These are phyloP conservation scores for Bursaphelenchus mucronatus DNA, from an alignment of 1,140 invertebrate species.

Conservation along the genomic window DNA sequence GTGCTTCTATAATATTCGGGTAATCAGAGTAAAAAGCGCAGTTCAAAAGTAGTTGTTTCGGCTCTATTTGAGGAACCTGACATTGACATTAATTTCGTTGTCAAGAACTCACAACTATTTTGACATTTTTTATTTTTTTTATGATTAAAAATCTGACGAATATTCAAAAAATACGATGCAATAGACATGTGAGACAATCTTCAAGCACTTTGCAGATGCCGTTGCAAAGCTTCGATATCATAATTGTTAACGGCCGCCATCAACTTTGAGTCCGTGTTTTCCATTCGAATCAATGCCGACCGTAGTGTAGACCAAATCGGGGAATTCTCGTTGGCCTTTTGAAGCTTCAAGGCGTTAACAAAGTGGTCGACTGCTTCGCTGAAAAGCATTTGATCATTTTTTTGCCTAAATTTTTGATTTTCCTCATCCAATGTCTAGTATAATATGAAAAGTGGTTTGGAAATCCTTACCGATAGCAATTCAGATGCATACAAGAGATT, in stretches of 20 bases:
- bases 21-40: too few relatives aligned
- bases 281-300: constrained; percentile 81
- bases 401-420: background rate
- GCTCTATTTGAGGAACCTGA: too few relatives aligned
- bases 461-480: constrained; percentile 73
- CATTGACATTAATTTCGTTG: too few relatives aligned
- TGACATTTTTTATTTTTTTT: too few relatives aligned
- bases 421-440: background rate
- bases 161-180: too few relatives aligned
- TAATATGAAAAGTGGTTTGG: background rate
- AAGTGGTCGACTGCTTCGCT: constrained; percentile 92
- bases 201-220: too few relatives aligned
- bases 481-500: constrained; percentile 93
- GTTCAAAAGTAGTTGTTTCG: too few relatives aligned
- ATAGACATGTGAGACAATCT: too few relatives aligned
- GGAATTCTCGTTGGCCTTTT: constrained; percentile 68
- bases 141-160: too few relatives aligned
- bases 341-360: constrained; percentile 83
- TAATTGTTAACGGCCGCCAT: constrained; percentile 31
- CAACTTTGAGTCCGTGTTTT: constrained; percentile 65
- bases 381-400: constrained; percentile 48
- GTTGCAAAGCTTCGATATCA: constrained; percentile 20
- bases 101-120: too few relatives aligned
- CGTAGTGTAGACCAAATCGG: constrained; percentile 85
- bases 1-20: too few relatives aligned